Conservation (phyloP, 2,113 vertebrate species). For the Isichthys henryi region DNA sequence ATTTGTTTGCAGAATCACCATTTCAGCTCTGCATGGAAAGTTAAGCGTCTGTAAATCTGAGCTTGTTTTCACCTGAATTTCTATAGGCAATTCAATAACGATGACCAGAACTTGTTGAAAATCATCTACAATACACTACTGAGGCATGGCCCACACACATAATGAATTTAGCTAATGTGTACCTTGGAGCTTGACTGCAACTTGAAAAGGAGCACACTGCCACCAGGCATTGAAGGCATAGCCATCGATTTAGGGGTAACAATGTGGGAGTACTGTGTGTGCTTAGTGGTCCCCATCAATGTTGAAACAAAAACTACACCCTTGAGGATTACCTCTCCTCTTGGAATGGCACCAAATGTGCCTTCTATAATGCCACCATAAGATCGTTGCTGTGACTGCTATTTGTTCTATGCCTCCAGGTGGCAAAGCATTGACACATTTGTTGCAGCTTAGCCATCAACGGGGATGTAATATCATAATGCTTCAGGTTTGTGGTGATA, state of each 20-base stretch:
- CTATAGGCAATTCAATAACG: not conserved
- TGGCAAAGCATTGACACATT: not conserved
- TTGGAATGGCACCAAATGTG: not conserved
- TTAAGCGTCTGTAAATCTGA: not conserved
- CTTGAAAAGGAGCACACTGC: not conserved
- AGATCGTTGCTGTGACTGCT: not conserved
- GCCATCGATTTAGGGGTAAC: not conserved
- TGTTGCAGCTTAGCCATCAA: not conserved
- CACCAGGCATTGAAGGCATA: not conserved
- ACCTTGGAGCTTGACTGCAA: not conserved
- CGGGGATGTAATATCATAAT: not conserved
- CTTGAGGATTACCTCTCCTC: not conserved
- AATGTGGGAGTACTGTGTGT: not conserved
- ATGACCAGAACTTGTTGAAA: not conserved
- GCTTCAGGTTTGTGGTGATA: not conserved
- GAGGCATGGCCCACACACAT: not conserved
- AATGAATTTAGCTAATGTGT: not conserved
- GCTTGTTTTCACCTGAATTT: not conserved
- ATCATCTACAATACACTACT: not conserved
- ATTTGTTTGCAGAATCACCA: not conserved
- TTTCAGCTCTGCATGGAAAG: not conserved
- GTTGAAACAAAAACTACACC: not conserved
- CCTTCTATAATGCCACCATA: not conserved
- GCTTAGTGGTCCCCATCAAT: not conserved
- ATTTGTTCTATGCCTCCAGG: not conserved